A percentile compares a stretch with the other conserved stretches of the same genome.
phyloP scores from a whole-genome alignment of 2,888 invertebrate genomes.

The Dicranocentrus wangi region DNA sequence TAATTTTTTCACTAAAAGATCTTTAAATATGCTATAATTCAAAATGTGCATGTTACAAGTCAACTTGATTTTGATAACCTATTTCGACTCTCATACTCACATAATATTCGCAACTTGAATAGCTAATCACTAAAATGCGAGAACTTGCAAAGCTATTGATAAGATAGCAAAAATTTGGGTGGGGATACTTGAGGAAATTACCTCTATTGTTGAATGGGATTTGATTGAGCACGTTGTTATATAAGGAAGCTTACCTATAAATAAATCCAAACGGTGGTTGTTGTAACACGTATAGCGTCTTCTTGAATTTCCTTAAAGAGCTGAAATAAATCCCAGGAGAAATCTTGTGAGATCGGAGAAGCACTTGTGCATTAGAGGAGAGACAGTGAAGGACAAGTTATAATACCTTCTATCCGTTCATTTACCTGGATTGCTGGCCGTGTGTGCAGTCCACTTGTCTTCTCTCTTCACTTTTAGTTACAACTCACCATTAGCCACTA shows the following conservation, averaged over 20 bases:
- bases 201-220: background rate
- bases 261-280: background rate
- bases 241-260: background rate
- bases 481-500: slow-evolving; percentile 18
- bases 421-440: slow-evolving; percentile 10
- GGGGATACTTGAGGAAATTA: background rate
- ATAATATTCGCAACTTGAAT: no score
- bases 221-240: background rate
- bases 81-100: no score
- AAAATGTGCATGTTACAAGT: no score
- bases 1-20: no score
- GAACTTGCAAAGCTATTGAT: background rate
- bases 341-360: background rate
- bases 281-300: background rate
- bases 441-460: background rate
- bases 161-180: background rate
- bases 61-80: no score
- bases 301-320: background rate
- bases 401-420: background rate
- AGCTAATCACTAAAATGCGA: no score
- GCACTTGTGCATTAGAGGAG: slow-evolving; percentile 15
- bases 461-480: slow-evolving; percentile 15
- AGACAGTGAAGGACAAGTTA: slow-evolving; percentile 34
- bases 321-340: background rate
- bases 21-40: no score